Conservation (phyloP, 2,888 invertebrate genomes). For the Limnephilus marmoratus region DNA sequence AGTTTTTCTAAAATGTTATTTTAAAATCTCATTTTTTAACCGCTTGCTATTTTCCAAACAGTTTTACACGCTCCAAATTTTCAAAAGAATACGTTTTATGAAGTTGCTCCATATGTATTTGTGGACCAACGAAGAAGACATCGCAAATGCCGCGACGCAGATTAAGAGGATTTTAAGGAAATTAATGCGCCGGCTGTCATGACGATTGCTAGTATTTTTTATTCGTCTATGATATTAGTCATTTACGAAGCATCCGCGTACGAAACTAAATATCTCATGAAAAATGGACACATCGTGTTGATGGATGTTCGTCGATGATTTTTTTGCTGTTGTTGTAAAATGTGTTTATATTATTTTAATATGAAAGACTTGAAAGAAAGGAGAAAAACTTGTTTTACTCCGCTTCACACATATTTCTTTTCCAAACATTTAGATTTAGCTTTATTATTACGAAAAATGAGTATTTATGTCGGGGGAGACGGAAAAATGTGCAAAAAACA, state of each 20-base stretch:
- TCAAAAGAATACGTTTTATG: neutral
- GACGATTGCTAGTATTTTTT: constrained; percentile 7
- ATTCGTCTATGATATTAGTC: constrained; percentile 10
- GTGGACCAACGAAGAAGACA: neutral
- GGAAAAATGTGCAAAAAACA: too few species aligned
- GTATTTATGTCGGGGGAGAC: too few species aligned
- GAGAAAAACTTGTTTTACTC: neutral
- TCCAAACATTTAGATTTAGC: too few species aligned
- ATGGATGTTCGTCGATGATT: neutral
- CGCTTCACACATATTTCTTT: too few species aligned
- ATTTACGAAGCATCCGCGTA: constrained; percentile 15
- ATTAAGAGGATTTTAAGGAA: constrained; percentile 38
- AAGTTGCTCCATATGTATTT: neutral
- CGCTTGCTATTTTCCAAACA: neutral
- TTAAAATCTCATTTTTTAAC: neutral
- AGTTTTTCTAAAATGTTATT: too few species aligned
- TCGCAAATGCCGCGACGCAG: constrained; percentile 12
- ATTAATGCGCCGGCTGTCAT: constrained; percentile 28
- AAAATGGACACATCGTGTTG: constrained; percentile 3
- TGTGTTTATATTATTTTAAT: neutral
- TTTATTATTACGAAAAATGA: too few species aligned
- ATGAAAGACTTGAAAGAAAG: neutral
- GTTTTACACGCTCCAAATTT: neutral
- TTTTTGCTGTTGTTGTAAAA: neutral
- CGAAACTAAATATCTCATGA: constrained; percentile 20